These are phyloP conservation scores for Bombylius major DNA, from an alignment of 2,888 invertebrate species.

Conservation along the genomic window DNA sequence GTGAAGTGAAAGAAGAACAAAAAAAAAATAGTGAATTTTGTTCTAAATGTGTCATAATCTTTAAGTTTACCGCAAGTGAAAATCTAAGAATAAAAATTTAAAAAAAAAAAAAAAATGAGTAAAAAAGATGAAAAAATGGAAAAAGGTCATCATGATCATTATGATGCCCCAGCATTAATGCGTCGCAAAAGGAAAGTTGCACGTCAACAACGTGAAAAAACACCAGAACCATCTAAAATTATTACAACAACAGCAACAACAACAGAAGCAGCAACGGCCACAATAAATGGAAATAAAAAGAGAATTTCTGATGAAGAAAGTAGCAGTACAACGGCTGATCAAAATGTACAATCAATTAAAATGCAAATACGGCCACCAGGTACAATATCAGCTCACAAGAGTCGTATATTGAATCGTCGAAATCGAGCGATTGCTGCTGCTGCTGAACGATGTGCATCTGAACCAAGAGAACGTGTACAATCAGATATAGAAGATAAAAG, in stretches of 20 bases:
- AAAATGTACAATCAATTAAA: constrained; percentile 20
- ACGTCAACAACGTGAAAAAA: constrained; percentile 47
- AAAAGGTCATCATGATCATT: constrained; percentile 17
- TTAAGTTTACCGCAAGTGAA: neutral
- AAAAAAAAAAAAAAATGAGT: neutral
- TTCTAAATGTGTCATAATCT: no score
- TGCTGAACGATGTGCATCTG: constrained; percentile 36
- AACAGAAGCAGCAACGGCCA: constrained; percentile 4
- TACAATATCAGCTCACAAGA: constrained; percentile 30
- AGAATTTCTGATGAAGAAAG: constrained; percentile 19
- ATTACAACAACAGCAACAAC: constrained; percentile 1
- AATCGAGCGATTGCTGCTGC: constrained; percentile 29
- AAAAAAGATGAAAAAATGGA: constrained; percentile 12
- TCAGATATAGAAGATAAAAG: neutral
- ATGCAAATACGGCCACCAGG: constrained; percentile 29
- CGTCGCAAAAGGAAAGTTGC: constrained; percentile 48
- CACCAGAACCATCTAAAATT: constrained; percentile 36
- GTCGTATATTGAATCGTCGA: constrained; percentile 31
- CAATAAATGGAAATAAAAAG: constrained; percentile 14
- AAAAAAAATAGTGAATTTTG: no score
- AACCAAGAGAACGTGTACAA: constrained; percentile 25
- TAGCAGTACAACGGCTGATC: constrained; percentile 14
- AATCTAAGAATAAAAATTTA: neutral
- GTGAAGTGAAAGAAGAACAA: no score
- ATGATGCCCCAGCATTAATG: constrained; percentile 36